Evolutionary conservation across 2,888 invertebrate genomes (phyloP).

Genomic region (Meiosimyza decipiens): DNA sequence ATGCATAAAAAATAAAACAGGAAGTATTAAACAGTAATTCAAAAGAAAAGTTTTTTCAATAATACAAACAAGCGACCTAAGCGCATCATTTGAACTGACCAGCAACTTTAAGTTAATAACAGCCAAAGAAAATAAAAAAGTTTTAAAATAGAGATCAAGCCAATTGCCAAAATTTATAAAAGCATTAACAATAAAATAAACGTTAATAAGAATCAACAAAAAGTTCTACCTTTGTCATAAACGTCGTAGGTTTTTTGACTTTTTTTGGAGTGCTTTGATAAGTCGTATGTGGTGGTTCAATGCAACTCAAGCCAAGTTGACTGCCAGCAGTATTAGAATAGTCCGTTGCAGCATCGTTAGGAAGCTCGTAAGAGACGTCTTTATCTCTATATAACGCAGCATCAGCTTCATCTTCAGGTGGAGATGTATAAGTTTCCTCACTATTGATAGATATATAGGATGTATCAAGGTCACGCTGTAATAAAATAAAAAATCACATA

Average conservation of each 20-base stretch:
- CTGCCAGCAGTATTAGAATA: slow-evolving; percentile 39
- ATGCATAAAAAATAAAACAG: slow-evolving; percentile 6
- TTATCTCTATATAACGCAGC: neutral
- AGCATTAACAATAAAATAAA: neutral
- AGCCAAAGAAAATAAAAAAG: neutral
- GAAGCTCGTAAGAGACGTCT: slow-evolving; percentile 58
- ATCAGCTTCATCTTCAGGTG: slow-evolving; percentile 17
- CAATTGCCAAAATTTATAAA: neutral
- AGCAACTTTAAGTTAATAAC: slow-evolving; percentile 13
- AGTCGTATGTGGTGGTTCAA: slow-evolving; percentile 49
- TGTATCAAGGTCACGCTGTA: slow-evolving; percentile 38
- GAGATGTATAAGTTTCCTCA: slow-evolving; percentile 21
- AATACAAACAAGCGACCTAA: too few species aligned
- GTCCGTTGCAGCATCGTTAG: slow-evolving; percentile 48
- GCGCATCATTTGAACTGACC: too few species aligned
- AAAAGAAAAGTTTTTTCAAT: too few species aligned
- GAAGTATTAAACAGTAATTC: neutral
- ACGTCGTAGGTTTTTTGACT: slow-evolving; percentile 46
- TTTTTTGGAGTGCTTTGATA: slow-evolving; percentile 64
- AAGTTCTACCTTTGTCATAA: slow-evolving; percentile 65
- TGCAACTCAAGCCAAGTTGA: slow-evolving; percentile 39
- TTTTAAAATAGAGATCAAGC: neutral
- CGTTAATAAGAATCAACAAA: slow-evolving; percentile 61
- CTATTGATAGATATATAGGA: slow-evolving; percentile 42
- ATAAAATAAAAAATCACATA: slow-evolving; percentile 18